Evolutionary conservation across 2,888 invertebrate species (phyloP), one percentile per base, ranked within the genome.

Genomic region (Phymatocera aterrima): DNA sequence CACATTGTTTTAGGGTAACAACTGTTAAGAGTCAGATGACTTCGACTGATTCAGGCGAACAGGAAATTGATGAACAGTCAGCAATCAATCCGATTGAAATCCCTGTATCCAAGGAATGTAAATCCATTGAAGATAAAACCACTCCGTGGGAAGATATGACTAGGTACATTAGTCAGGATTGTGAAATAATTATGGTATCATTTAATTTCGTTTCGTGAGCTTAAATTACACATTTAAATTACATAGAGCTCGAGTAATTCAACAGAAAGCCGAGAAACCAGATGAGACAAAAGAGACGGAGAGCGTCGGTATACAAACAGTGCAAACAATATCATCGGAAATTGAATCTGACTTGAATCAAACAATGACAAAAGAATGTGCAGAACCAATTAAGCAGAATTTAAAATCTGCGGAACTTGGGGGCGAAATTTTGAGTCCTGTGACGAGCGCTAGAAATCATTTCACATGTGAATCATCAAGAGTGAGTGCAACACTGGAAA

Each of bases 201-300:
- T 31, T 61, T 8, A 51, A 28, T 24, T 57, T 28, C 0, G 28
- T 57, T 15, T 4, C 4, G 15, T 57, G 21, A 12, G 43, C 8
- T 43, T 43, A 8, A 43, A 12, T 15, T 43, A 43, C 15, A 43
- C 15, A 12, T 12, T 12, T 43, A 3, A 60, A 5, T n/a, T 77
- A 64, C 77, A 0, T 37, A 87, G 87, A 24, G 80, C 81, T 18
- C 82, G 83, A 77, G 79, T 82, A 46, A 80, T 72, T 2, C 81
- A 82, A 28, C 82, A 82, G 18, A 80, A 84, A 57, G 81, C 82
- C 15, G 85, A 85, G 72, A 85, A 84, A 40, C 80, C 82, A 8
- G 83, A 81, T 2, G 83, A 85, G 81, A 79, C 79, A 64, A 78
- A 82, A 78, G 82, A 81, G 21, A 83, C 82, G 81, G 86, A 84